A percentile compares a stretch with the other conserved stretches of the same genome.
phyloP scores from a whole-genome alignment of 1,140 invertebrate species.

The Thaumetopoea pityocampa region DNA sequence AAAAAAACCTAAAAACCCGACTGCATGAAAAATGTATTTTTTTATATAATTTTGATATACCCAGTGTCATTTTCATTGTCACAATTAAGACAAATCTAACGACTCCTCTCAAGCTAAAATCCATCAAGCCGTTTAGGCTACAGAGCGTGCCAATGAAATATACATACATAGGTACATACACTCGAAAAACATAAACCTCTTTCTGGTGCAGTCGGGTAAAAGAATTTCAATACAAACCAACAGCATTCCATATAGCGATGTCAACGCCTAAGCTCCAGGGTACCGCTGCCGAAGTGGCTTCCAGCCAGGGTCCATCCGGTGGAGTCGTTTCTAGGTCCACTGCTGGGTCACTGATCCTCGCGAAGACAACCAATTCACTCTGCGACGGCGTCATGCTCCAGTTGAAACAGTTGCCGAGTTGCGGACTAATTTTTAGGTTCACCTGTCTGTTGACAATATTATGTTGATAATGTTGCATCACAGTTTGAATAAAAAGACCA shows the following conservation, averaged over 20 bases:
- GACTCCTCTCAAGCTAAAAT: too few relatives aligned
- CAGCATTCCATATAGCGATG: conserved; percentile 69
- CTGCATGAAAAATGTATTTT: too few relatives aligned
- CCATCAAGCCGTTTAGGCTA: too few relatives aligned
- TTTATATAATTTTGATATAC: too few relatives aligned
- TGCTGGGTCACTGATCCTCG: conserved; percentile 56
- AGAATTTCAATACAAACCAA: conserved; percentile 40
- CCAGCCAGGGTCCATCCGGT: conserved; percentile 62
- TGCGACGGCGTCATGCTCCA: conserved; percentile 62
- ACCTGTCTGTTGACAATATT: conserved; percentile 51
- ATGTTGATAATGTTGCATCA: not conserved
- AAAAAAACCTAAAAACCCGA: too few relatives aligned
- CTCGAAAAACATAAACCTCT: too few relatives aligned
- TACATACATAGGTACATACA: too few relatives aligned
- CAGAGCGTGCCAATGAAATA: too few relatives aligned
- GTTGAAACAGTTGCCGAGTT: conserved; percentile 60
- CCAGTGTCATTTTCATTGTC: too few relatives aligned
- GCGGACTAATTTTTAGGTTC: conserved; percentile 62
- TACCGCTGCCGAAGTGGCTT: conserved; percentile 55
- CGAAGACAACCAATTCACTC: conserved; percentile 64
- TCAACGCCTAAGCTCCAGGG: conserved; percentile 67
- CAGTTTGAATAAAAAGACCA: not conserved
- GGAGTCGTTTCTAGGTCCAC: conserved; percentile 65
- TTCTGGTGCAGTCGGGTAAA: conserved; percentile 1
- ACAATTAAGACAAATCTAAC: too few relatives aligned